Evolutionary conservation across 2,888 invertebrate genomes (phyloP), one percentile per base, ranked within the genome.

Genomic region (Brenthis daphne): DNA sequence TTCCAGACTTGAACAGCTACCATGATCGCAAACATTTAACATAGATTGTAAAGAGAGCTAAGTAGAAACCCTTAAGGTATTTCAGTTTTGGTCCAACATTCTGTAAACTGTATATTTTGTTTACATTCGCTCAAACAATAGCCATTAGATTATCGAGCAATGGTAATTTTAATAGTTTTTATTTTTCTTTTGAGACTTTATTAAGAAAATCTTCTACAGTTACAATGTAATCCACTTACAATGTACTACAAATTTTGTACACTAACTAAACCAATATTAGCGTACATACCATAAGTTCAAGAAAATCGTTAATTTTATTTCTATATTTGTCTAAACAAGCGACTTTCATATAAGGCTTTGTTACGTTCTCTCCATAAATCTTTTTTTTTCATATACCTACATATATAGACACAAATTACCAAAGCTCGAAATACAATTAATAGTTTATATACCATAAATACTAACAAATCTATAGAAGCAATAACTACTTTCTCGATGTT

Each of bases 11-110:
- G 8, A 51, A 63, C 14, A 67, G 48, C 56, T 55, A 67, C 67
- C 55, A 67, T 50, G 33, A 33, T 56, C 29, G 29, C 64, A 65
- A 55, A 51, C 57, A 67, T 65, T 69, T 71, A 43, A 43, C 37
- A 43, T 75, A 76, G 76, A 74, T 76, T 78, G 78, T 77, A 77
- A 85, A 89, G 88, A 88, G 89, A 89, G 88, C 88, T 85, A 83
- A 80, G 76, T 81, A 61, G 13, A 63, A 51, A 84, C 76, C 80
- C 78, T 78, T 80, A 81, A 80, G 58, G 70, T 77, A 77, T 78
- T 77, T 77, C 80, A 83, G 78, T 76, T 82, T 89, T 90, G 91
- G 91, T 91, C 91, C 90, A 84, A 85, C 81, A 77, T 80, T 85
- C 11, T 8, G 37, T 48, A 14, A 29, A 60, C n/a, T 50, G 12